Evolutionary conservation across 2,888 invertebrate genomes (phyloP), one percentile per base, ranked within the genome.

Genomic region (Caradrina clavipalpis): DNA sequence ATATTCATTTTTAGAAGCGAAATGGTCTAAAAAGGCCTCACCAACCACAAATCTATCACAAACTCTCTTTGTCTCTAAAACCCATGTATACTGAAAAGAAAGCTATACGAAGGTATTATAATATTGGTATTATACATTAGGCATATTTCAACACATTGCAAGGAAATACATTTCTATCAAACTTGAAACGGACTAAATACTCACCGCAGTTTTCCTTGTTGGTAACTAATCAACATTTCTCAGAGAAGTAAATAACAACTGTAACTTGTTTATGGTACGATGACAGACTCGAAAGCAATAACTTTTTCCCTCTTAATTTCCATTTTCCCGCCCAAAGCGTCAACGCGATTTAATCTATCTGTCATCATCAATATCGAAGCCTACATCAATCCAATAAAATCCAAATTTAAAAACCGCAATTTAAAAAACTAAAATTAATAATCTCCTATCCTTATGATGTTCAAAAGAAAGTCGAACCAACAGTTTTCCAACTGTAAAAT

Each of bases 271-370:
- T 59, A 49, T 22, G 55, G 7, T 22, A 54, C 47, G 31, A 67
- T 42, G 45, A 57, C 56, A 69, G 39, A 56, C 54, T 51, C 31
- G 45, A 60, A 63, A 59, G 62, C 63, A 78, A 81, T 79, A 87
- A 83, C 86, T 22, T 86, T 87, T 86, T 85, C 80, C 81, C 83
- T 74, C 75, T 80, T 78, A 84, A 88, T 89, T 88, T 89, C 79
- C 85, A 90, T 89, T 91, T 84, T 93, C 90, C 92, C 90, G 91
- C 93, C 92, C 90, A 91, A 86, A 91, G 91, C 91, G 89, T 91
- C 91, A 88, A 89, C 90, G 87, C 87, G 83, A 90, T 89, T 89
- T 90, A 93, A 94, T 93, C 88, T 89, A 85, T 88, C 87, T 91
- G 90, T 94, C 93, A 92, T 92, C 94, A 91, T 88, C 82, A 85